A percentile compares a stretch with the other conserved stretches of the same genome.
These are phyloP conservation scores for Agrotis clavis DNA, from an alignment of 2,888 invertebrate species.

Conservation along the genomic window DNA sequence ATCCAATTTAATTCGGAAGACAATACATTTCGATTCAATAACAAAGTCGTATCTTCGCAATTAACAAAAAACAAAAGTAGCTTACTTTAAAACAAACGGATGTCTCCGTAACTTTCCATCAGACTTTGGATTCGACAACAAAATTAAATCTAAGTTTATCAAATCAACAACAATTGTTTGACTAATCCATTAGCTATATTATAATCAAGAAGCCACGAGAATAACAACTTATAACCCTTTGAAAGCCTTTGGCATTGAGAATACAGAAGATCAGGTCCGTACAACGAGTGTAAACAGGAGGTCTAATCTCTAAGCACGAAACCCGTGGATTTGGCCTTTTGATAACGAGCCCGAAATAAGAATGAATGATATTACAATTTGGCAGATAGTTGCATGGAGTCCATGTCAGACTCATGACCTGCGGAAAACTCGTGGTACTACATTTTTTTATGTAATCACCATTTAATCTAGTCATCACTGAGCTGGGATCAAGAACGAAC, in stretches of 20 bases:
- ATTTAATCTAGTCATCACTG: too few relatives aligned
- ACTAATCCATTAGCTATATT: constrained; percentile 38
- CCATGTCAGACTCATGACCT: too few relatives aligned
- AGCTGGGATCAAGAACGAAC: too few relatives aligned
- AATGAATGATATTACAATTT: too few relatives aligned
- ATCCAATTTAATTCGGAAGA: neutral
- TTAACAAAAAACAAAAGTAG: neutral
- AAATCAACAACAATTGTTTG: constrained; percentile 21
- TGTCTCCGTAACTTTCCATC: constrained; percentile 1
- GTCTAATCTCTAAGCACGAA: too few relatives aligned
- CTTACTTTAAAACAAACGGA: neutral
- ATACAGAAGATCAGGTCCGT: constrained; percentile 3
- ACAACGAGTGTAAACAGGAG: neutral
- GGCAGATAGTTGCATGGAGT: too few relatives aligned
- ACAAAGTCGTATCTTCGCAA: neutral
- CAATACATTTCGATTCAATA: neutral
- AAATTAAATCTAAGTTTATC: constrained; percentile 42
- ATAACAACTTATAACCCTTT: constrained; percentile 15
- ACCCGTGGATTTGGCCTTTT: too few relatives aligned
- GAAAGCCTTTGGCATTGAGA: neutral
- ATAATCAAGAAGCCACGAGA: constrained; percentile 26
- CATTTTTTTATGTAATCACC: too few relatives aligned
- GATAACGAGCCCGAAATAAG: too few relatives aligned
- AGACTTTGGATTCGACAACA: constrained; percentile 7
- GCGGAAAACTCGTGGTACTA: too few relatives aligned